Base-by-base conservation (phyloP, 2,797 vertebrate genomes). In the Enteromius fasciolatus region DNA sequence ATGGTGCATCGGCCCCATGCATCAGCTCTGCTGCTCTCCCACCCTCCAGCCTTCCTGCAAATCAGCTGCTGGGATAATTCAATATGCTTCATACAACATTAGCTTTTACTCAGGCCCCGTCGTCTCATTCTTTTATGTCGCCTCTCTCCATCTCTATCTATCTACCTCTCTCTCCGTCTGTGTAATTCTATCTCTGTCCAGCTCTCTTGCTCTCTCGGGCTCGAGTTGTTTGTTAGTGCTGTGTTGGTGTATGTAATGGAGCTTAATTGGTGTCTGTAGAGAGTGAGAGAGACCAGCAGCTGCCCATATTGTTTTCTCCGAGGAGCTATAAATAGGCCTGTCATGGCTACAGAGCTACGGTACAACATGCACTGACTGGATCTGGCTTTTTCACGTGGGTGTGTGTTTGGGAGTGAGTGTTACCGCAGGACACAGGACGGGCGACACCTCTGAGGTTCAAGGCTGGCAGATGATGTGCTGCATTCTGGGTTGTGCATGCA, bases 231-330 rank as follows among this genome's bases (percentile, higher is more conserved):
- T 74, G 57, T 84, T 67, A 74, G 54, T 23, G 68, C 69, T 79
- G 68, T 84, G 70, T 84, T 83, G 81, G 74, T 83, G 81, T 69
- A 69, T 83, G 74, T 83, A 83, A 83, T 83, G 81, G 81, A 69
- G 81, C 81, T 83, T 83, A 83, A 83, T 83, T 83, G 74, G 64
- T 77, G 81, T 83, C 81, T 69, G 63, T 59, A 76, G 81, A 76
- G 64, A 77, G 52, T 77, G 74, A 28, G 36, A 48, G 52, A 61
- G 52, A 69, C 74, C 81, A 83, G 81, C 63, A 83, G 81, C 73
- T 83, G 81, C 64, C 73, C 66, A 77, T 83, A 77, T 83, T 83
- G 73, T 83, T 76, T 83, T 52, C 74, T 83, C 64, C 1, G 74
- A 77, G 64, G 74, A 69, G 64, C 50, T 77, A 44, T 77, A 64